Percentiles rank a stretch among this genome's conserved stretches.
Evolutionary conservation across 2,888 invertebrate genomes (phyloP).

Genomic region (Patella pellucida): DNA sequence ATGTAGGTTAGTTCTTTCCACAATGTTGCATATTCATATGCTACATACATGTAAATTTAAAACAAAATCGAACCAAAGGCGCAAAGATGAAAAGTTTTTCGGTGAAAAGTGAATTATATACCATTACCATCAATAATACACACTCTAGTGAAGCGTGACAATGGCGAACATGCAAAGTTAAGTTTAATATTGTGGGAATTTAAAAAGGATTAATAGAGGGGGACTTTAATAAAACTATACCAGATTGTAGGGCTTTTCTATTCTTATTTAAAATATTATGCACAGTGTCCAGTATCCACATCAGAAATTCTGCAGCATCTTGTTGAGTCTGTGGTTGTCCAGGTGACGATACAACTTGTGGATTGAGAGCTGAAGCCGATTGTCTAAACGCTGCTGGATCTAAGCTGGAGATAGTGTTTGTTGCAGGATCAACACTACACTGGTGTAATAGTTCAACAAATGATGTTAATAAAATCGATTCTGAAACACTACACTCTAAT

Average conservation of each 20-base stretch:
- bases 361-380: conserved; percentile 48
- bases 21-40: no score
- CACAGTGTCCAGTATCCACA: conserved; percentile 62
- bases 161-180: no score
- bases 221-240: conserved; percentile 25
- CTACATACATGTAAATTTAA: no score
- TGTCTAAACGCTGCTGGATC: conserved; percentile 51
- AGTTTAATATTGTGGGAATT: no score
- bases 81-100: no score
- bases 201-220: not conserved
- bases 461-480: conserved; percentile 48
- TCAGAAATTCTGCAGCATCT: conserved; percentile 67
- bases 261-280: conserved; percentile 61
- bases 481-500: conserved; percentile 52
- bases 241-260: conserved; percentile 37
- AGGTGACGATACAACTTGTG: conserved; percentile 47
- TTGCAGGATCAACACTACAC: conserved; percentile 43
- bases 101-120: no score
- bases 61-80: no score
- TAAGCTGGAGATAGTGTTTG: conserved; percentile 33
- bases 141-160: no score
- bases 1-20: no score
- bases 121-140: no score
- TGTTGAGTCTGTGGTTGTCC: conserved; percentile 55
- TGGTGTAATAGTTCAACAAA: conserved; percentile 48